These are phyloP conservation scores for Aphodius granarius DNA, from an alignment of 2,888 invertebrate genomes.

Conservation along the genomic window DNA sequence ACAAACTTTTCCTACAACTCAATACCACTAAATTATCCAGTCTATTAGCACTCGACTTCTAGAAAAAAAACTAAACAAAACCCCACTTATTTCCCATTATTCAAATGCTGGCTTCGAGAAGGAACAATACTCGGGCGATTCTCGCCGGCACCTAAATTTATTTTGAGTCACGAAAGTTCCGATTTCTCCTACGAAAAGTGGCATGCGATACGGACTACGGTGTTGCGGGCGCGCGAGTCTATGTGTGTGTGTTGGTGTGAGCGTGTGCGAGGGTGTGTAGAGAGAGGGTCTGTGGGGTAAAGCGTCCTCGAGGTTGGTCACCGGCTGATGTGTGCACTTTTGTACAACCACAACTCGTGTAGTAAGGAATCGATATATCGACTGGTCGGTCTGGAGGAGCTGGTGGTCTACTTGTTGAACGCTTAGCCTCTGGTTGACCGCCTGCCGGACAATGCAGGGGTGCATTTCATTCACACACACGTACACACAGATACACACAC, in stretches of 20 bases:
- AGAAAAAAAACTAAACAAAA: background rate
- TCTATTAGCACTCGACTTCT: background rate
- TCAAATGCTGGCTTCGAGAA: background rate
- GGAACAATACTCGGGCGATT: background rate
- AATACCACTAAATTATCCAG: background rate
- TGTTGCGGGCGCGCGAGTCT: background rate
- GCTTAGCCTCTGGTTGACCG: slow-evolving; percentile 41
- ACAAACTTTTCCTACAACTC: background rate
- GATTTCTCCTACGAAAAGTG: background rate
- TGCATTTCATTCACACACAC: slow-evolving; percentile 39
- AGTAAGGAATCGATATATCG: slow-evolving; percentile 52
- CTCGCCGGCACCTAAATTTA: background rate
- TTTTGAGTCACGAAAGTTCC: background rate
- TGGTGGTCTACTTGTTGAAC: slow-evolving; percentile 53
- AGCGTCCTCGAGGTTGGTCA: slow-evolving; percentile 10
- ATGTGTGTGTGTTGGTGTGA: background rate
- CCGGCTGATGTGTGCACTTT: slow-evolving; percentile 36
- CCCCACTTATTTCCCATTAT: background rate
- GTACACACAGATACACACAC: slow-evolving; percentile 7
- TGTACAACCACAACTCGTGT: slow-evolving; percentile 40
- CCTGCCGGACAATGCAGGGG: slow-evolving; percentile 42
- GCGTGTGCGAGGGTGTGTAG: background rate
- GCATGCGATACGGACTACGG: background rate
- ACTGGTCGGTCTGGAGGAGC: slow-evolving; percentile 41
- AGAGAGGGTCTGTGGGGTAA: background rate